Conservation (phyloP, 1,140 invertebrate species). For the Hesperophylax magnus region DNA sequence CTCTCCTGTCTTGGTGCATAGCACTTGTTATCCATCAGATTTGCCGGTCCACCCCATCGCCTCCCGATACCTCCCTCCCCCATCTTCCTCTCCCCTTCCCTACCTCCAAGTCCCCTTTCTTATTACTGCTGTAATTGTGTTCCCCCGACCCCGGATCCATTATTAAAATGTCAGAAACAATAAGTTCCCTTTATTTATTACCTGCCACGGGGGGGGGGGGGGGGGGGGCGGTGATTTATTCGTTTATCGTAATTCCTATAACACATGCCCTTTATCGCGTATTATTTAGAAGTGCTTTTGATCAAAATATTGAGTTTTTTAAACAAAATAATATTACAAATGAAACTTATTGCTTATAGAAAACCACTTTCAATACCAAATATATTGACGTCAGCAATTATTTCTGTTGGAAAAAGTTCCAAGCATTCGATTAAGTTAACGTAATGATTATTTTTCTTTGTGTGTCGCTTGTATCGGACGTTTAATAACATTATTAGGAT, state of each 20-base stretch:
- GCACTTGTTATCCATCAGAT: constrained; percentile 9
- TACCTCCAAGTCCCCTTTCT: not conserved
- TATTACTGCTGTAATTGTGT: constrained; percentile 31
- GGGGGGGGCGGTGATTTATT: constrained; percentile 16
- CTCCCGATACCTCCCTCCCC: not conserved
- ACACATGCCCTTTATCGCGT: constrained; percentile 14
- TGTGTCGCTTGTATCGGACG: too few relatives aligned
- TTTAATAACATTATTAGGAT: too few relatives aligned
- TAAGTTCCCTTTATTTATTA: constrained; percentile 36
- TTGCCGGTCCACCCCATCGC: not conserved
- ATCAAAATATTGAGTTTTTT: too few relatives aligned
- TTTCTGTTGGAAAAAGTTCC: too few relatives aligned
- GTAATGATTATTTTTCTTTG: too few relatives aligned
- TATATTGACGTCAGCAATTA: too few relatives aligned
- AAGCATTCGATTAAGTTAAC: too few relatives aligned
- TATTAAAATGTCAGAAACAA: constrained; percentile 41
- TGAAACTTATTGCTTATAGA: too few relatives aligned
- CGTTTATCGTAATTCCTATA: not conserved
- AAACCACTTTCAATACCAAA: too few relatives aligned
- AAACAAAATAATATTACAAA: too few relatives aligned
- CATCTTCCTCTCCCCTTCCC: not conserved
- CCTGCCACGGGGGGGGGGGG: constrained; percentile 1
- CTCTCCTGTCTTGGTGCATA: constrained; percentile 6
- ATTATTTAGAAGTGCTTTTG: too few relatives aligned
- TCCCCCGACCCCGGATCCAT: constrained; percentile 20